phyloP scores from a whole-genome alignment of 2,797 vertebrate species.

The Agapornis canus region DNA sequence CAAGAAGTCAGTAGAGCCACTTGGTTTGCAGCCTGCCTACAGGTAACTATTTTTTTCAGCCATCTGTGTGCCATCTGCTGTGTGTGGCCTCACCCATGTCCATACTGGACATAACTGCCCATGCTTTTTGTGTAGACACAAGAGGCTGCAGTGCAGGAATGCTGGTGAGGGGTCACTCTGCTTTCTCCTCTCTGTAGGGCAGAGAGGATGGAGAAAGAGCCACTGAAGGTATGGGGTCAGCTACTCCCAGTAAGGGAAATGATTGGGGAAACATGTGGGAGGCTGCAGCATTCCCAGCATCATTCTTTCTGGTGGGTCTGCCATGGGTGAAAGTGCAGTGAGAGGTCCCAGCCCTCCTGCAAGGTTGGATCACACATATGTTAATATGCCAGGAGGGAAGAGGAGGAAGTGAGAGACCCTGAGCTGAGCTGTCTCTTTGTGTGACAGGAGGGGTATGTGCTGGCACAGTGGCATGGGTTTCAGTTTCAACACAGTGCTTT shows the following conservation, averaged over 20 bases:
- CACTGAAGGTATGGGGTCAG: not conserved
- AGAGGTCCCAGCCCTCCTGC: not conserved
- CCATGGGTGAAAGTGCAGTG: not conserved
- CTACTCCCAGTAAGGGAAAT: not conserved
- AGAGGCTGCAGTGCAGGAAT: not conserved
- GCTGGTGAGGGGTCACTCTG: not conserved
- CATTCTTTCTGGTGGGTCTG: not conserved
- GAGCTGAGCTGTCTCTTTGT: not conserved
- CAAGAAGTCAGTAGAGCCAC: not conserved
- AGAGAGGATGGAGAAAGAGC: not conserved
- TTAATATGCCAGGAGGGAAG: not conserved
- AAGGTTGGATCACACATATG: not conserved
- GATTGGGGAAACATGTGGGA: not conserved
- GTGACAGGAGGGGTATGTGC: not conserved
- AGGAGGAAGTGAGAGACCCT: not conserved
- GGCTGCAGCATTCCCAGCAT: not conserved
- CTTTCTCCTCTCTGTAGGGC: not conserved
- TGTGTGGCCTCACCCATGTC: not conserved
- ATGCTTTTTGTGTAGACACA: not conserved
- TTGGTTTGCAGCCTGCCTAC: not conserved
- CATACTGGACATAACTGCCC: not conserved
- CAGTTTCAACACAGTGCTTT: not conserved
- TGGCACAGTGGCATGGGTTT: not conserved
- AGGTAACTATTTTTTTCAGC: not conserved
- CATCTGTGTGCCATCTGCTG: fast-evolving